These are phyloP conservation scores for Phrynocephalus forsythii DNA, from an alignment of 2,797 vertebrate species.

Conservation along the genomic window DNA sequence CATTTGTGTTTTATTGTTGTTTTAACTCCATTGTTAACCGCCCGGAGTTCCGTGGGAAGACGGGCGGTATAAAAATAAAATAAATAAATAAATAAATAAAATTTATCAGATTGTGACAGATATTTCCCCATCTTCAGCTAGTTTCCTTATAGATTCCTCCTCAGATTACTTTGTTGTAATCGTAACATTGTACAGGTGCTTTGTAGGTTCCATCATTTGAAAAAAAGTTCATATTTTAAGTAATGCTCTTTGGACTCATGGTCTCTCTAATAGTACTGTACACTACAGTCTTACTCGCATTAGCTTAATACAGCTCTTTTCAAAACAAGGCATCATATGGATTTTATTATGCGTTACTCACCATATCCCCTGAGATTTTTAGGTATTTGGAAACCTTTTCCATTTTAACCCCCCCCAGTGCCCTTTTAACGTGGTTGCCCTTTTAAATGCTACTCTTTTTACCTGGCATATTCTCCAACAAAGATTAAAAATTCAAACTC, in stretches of 20 bases:
- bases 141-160: background rate
- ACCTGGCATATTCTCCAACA: background rate
- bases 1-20: no score
- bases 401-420: background rate
- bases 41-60: no score
- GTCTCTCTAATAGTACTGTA: background rate
- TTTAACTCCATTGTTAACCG: no score
- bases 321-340: background rate
- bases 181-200: background rate
- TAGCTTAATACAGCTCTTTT: background rate
- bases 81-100: no score
- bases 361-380: background rate
- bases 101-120: background rate
- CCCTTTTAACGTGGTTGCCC: constrained; percentile 21
- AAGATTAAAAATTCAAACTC: constrained; percentile 18
- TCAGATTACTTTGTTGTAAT: background rate
- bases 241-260: background rate
- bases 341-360: background rate
- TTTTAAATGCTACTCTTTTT: constrained; percentile 13
- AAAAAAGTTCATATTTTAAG: background rate
- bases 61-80: no score
- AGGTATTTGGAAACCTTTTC: constrained; percentile 6
- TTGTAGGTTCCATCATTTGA: background rate
- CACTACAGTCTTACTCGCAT: background rate
- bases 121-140: background rate